phyloP scores from a whole-genome alignment of 2,797 vertebrate genomes.

The Prionace glauca region DNA sequence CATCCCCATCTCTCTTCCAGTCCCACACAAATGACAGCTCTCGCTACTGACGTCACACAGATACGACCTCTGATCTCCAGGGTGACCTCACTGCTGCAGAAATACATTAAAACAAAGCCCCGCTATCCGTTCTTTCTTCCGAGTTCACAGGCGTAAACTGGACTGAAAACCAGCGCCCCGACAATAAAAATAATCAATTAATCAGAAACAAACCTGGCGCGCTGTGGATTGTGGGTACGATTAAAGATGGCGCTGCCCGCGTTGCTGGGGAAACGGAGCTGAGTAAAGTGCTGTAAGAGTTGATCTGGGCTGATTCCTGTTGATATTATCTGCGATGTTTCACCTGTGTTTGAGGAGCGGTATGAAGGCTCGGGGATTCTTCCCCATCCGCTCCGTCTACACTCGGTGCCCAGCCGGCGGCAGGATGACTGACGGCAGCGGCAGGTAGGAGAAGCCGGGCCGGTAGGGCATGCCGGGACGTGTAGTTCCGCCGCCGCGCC shows the following conservation, averaged over 20 bases:
- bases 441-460: not conserved
- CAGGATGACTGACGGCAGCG: not conserved
- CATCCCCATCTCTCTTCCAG: not conserved
- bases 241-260: constrained; percentile 11
- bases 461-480: not conserved
- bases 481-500: not conserved
- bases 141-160: not conserved
- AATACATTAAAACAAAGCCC: not conserved
- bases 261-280: not conserved
- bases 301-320: not conserved
- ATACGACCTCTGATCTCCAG: constrained; percentile 12
- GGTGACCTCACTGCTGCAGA: not conserved
- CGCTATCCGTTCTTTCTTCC: not conserved
- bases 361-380: not conserved
- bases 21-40: not conserved
- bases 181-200: not conserved
- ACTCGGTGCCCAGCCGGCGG: not conserved
- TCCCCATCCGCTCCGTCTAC: too few species aligned
- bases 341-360: not conserved
- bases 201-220: too few species aligned
- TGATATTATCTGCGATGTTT: not conserved
- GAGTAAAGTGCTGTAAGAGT: not conserved
- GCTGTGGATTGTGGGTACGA: not conserved
- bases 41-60: not conserved
- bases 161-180: not conserved